Evolutionary conservation across 2,113 vertebrate species (phyloP).

Genomic region (Podarcis cretensis): DNA sequence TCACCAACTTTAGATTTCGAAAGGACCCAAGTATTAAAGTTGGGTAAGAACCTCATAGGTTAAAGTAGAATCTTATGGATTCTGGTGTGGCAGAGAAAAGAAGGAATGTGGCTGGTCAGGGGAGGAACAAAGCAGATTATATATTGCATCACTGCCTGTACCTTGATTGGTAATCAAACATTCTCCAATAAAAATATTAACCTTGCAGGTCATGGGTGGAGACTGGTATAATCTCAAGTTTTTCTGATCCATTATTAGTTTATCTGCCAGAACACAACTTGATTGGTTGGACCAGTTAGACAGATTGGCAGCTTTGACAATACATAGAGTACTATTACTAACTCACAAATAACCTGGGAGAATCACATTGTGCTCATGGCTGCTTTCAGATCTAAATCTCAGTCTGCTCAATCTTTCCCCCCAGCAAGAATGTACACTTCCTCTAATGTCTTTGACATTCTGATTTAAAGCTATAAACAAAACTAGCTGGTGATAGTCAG

Average conservation of each 20-base stretch:
- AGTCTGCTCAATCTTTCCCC: neutral
- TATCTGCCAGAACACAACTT: neutral
- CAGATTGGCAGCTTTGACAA: neutral
- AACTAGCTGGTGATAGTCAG: neutral
- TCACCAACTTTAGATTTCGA: neutral
- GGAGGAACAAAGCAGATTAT: neutral
- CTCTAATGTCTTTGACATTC: neutral
- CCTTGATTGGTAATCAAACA: too few relatives aligned
- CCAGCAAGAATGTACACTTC: neutral
- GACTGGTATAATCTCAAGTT: neutral
- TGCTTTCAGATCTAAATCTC: fast-evolving
- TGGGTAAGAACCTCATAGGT: neutral
- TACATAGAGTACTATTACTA: neutral
- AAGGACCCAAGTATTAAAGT: neutral
- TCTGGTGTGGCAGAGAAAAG: neutral
- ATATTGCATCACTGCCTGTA: too few relatives aligned
- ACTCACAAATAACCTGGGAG: neutral
- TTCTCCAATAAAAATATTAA: neutral
- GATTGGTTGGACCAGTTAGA: neutral
- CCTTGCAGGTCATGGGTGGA: neutral
- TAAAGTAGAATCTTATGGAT: neutral
- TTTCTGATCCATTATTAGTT: neutral
- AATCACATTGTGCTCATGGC: neutral
- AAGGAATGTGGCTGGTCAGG: neutral
- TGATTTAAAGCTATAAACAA: neutral